Conservation (phyloP, 2,888 invertebrate genomes). For the Drosophila rellima region DNA sequence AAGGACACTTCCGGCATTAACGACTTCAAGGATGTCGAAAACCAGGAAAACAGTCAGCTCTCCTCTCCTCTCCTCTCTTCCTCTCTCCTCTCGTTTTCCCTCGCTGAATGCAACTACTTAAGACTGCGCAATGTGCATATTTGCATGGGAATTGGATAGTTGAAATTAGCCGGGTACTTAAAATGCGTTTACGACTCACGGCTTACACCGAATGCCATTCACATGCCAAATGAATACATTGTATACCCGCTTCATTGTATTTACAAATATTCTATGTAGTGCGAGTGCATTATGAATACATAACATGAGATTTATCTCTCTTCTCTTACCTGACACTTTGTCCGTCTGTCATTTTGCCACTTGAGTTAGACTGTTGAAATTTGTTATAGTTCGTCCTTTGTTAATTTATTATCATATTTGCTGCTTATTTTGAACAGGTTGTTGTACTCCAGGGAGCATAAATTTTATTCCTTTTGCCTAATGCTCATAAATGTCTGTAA, state of each 20-base stretch:
- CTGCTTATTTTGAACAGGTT: not conserved
- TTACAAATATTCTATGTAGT: not conserved
- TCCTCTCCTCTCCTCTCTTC: not conserved
- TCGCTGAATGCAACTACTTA: conserved; percentile 42
- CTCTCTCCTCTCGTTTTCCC: not conserved
- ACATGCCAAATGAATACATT: conserved; percentile 18
- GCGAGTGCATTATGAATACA: conserved; percentile 8
- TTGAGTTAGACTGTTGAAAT: conserved; percentile 2
- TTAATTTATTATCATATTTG: conserved; percentile 1
- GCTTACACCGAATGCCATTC: conserved; percentile 38
- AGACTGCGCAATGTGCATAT: conserved; percentile 38
- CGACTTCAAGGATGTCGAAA: conserved; percentile 54
- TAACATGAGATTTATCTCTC: conserved; percentile 11
- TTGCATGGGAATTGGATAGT: conserved; percentile 48
- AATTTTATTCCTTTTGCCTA: not conserved
- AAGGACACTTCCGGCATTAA: conserved; percentile 77
- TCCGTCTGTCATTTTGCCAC: not conserved
- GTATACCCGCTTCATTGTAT: conserved; percentile 6
- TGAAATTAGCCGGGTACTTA: conserved; percentile 56
- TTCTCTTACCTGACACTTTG: conserved; percentile 9
- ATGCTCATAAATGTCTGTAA: not conserved
- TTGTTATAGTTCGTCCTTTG: not conserved
- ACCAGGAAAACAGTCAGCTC: conserved; percentile 11
- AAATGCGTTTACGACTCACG: conserved; percentile 49
- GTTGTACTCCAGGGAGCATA: not conserved